These are phyloP conservation scores for Rhynchomys soricoides DNA, from an alignment of 2,113 vertebrate species.

Conservation along the genomic window DNA sequence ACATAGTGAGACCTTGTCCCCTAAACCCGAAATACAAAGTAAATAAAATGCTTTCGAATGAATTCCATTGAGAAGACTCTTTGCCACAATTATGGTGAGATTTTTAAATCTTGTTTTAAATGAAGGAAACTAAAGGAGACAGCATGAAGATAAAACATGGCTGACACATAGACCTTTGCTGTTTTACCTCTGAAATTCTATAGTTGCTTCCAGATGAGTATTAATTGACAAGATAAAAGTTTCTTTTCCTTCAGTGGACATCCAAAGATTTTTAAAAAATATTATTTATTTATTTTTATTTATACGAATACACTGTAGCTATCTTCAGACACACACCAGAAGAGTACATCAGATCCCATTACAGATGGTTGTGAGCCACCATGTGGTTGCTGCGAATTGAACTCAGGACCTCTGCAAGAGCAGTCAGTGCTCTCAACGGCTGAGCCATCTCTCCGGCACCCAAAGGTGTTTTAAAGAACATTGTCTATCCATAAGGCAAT, in stretches of 20 bases:
- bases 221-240: background rate
- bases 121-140: background rate
- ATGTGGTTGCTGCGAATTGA: too few species aligned
- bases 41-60: conserved; percentile 1
- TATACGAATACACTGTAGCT: too few species aligned
- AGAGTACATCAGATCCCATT: too few species aligned
- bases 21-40: background rate
- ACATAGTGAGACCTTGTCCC: background rate
- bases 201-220: conserved; percentile 4
- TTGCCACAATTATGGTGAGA: background rate
- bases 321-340: too few species aligned
- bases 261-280: conserved; percentile 4
- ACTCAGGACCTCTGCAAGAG: too few species aligned
- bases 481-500: background rate
- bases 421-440: too few species aligned
- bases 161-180: background rate
- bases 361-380: too few species aligned
- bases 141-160: conserved; percentile 43
- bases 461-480: conserved; percentile 7
- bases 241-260: conserved; percentile 14
- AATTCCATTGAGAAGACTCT: conserved; percentile 16
- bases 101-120: background rate
- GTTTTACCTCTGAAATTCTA: conserved; percentile 33
- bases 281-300: too few species aligned
- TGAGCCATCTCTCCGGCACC: too few species aligned